Evolutionary conservation across 2,113 vertebrate genomes (phyloP).

Genomic region (Megaleporinus macrocephalus): DNA sequence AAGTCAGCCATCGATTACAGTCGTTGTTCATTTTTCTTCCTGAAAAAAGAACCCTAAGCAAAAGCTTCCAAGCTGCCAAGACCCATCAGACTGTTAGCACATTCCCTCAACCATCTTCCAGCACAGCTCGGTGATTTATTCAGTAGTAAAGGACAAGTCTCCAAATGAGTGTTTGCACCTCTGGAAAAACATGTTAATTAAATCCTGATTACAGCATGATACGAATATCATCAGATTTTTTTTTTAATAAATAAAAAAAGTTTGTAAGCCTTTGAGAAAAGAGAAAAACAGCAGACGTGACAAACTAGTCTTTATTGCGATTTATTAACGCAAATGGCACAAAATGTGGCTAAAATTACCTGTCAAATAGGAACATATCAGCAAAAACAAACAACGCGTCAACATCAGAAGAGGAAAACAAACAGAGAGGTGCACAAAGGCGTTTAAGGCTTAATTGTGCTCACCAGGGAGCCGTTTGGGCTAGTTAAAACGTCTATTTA

Average conservation of each 20-base stretch:
- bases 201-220: not conserved
- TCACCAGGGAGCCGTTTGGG: conserved; percentile 70
- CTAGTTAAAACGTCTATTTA: conserved; percentile 66
- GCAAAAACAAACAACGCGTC: conserved; percentile 59
- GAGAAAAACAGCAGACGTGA: not conserved
- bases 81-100: conserved; percentile 52
- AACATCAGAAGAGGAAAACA: conserved; percentile 65
- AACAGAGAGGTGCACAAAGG: conserved; percentile 68
- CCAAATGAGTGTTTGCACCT: conserved; percentile 23
- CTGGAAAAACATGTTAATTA: conserved; percentile 36
- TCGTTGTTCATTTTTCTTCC: not conserved
- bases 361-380: conserved; percentile 43
- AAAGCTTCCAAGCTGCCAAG: conserved; percentile 30
- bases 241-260: not conserved
- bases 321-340: conserved; percentile 9
- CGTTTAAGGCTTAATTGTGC: conserved; percentile 75
- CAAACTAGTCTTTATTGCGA: not conserved
- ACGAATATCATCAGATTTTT: not conserved
- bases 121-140: conserved; percentile 17
- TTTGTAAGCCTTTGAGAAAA: not conserved
- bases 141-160: not conserved
- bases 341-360: not conserved
- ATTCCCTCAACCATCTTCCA: conserved; percentile 39
- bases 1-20: conserved; percentile 44
- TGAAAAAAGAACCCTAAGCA: conserved; percentile 24